Evolutionary conservation across 2,888 invertebrate species (phyloP).

Genomic region (Plutella xylostella): DNA sequence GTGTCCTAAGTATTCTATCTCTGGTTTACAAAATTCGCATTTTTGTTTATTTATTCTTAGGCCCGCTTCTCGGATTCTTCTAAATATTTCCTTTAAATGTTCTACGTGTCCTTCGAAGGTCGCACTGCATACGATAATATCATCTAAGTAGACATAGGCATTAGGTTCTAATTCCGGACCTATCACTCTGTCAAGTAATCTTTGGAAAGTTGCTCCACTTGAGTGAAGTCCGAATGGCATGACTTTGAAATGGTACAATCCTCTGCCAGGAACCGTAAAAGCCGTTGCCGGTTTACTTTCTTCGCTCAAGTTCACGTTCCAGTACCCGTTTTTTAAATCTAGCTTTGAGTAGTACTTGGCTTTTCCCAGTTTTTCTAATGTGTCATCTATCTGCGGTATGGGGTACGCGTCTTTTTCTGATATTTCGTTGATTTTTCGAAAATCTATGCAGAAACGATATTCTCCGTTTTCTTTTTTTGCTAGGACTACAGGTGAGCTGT

Average conservation of each 20-base stretch:
- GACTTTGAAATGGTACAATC: conserved; percentile 23
- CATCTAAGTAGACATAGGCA: conserved; percentile 21
- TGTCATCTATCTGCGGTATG: conserved; percentile 22
- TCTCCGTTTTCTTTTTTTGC: conserved; percentile 7
- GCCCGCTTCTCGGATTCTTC: conserved; percentile 17
- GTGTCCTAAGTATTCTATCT: conserved; percentile 16
- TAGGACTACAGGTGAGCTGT: too few species aligned
- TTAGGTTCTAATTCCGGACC: conserved; percentile 19
- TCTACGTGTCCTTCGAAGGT: conserved; percentile 19
- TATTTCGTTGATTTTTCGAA: conserved; percentile 19
- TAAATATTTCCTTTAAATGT: conserved; percentile 18
- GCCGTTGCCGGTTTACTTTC: conserved; percentile 21
- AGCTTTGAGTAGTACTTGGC: conserved; percentile 21
- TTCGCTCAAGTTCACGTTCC: conserved; percentile 15
- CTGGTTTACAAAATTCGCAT: conserved; percentile 21
- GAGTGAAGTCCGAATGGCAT: conserved; percentile 11
- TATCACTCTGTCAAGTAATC: conserved; percentile 20
- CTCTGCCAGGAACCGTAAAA: conserved; percentile 23
- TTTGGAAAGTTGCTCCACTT: conserved; percentile 17
- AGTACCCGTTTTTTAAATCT: conserved; percentile 8
- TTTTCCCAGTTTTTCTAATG: conserved; percentile 19
- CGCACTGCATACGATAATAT: conserved; percentile 14
- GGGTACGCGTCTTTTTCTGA: conserved; percentile 21
- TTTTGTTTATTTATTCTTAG: conserved; percentile 21
- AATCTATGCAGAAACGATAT: conserved; percentile 21